phyloP scores from a whole-genome alignment of 1,140 invertebrate species.

The Asbolus verrucosus region DNA sequence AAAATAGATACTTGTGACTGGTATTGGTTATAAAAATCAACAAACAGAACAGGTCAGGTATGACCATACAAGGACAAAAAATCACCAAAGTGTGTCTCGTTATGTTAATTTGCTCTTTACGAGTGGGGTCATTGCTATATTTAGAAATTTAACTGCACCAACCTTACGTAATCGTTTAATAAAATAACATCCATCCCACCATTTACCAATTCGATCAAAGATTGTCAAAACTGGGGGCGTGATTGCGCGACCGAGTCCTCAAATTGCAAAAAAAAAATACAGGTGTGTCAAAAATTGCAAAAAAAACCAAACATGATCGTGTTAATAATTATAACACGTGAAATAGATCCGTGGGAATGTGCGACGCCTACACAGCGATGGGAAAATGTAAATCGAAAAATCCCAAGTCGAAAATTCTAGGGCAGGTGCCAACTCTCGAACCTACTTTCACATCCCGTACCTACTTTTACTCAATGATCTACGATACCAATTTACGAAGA shows the following conservation, averaged over 20 bases:
- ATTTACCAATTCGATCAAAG: constrained; percentile 40
- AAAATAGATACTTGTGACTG: no score
- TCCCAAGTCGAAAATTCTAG: constrained; percentile 13
- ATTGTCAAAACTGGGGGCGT: constrained; percentile 40
- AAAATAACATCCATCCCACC: constrained; percentile 37
- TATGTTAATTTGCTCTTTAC: constrained; percentile 23
- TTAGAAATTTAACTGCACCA: constrained; percentile 44
- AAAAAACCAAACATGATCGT: no score
- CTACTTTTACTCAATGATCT: constrained; percentile 39
- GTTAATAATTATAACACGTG: no score
- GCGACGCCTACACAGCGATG: not conserved
- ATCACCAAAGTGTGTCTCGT: constrained; percentile 18
- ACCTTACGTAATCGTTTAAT: constrained; percentile 50
- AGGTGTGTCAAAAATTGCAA: not conserved
- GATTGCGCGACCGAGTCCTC: no score
- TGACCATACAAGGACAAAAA: constrained; percentile 36
- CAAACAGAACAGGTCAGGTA: constrained; percentile 45
- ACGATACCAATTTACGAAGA: constrained; percentile 13
- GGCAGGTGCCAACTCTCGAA: constrained; percentile 7
- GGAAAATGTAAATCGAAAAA: not conserved
- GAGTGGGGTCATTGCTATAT: constrained; percentile 50
- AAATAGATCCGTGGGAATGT: no score
- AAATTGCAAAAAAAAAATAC: constrained; percentile 6
- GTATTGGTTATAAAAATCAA: no score
- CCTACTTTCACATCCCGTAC: constrained; percentile 15